phyloP scores from a whole-genome alignment of 2,797 vertebrate genomes.

The Sitta carolinensis region DNA sequence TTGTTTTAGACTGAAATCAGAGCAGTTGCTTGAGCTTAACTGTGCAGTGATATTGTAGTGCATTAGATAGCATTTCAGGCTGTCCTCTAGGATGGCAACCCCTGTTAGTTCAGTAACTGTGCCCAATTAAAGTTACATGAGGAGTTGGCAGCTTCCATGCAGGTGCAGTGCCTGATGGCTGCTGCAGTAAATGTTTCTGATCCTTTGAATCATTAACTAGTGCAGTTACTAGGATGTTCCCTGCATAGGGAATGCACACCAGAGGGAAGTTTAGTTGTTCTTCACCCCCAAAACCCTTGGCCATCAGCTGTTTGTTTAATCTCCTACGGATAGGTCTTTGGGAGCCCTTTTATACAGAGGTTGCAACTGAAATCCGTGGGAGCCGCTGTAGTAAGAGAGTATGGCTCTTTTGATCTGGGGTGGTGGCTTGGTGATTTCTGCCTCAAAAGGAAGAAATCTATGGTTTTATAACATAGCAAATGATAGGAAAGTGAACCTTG shows the following conservation, averaged over 20 bases:
- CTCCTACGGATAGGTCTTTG: neutral
- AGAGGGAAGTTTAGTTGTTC: neutral
- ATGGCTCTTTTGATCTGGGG: neutral
- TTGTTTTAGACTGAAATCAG: constrained; percentile 1
- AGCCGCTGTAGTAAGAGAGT: neutral
- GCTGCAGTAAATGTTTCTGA: neutral
- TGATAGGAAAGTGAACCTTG: neutral
- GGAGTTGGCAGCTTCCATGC: constrained; percentile 16
- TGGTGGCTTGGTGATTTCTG: neutral
- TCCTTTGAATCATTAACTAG: neutral
- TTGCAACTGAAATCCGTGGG: neutral
- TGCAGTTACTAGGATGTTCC: neutral
- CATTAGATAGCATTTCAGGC: constrained; percentile 38
- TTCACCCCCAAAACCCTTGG: neutral
- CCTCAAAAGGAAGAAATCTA: neutral
- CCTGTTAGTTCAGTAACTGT: constrained; percentile 16
- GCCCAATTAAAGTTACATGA: constrained; percentile 39
- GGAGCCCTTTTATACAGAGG: neutral
- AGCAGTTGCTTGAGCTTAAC: neutral
- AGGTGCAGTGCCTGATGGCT: neutral
- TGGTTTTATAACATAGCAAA: neutral
- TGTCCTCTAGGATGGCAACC: neutral
- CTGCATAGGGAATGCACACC: neutral
- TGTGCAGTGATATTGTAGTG: neutral
- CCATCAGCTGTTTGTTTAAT: neutral